These are phyloP conservation scores for Xiphias gladius DNA, from an alignment of 2,113 vertebrate genomes.

Conservation along the genomic window DNA sequence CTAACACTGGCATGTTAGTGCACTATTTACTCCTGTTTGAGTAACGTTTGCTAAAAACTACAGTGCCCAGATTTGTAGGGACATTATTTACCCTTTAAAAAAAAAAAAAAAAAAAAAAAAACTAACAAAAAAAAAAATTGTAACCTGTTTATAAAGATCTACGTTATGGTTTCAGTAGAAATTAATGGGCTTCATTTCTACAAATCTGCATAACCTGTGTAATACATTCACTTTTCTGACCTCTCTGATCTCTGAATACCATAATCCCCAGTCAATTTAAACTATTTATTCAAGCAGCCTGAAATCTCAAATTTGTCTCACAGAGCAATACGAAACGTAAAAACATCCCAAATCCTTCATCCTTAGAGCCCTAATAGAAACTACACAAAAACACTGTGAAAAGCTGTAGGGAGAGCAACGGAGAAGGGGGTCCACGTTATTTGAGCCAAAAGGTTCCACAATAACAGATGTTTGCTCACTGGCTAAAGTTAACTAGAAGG, in stretches of 20 bases:
- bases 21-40: too few relatives aligned
- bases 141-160: too few relatives aligned
- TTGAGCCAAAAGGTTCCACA: background rate
- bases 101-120: too few relatives aligned
- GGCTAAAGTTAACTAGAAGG: background rate
- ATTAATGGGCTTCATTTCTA: too few relatives aligned
- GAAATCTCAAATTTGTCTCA: background rate
- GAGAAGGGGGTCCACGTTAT: background rate
- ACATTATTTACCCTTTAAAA: too few relatives aligned
- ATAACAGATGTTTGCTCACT: background rate
- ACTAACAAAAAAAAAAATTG: too few relatives aligned
- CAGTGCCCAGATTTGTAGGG: too few relatives aligned
- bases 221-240: background rate
- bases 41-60: too few relatives aligned
- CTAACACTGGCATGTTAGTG: background rate
- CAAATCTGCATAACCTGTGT: too few relatives aligned
- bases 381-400: too few relatives aligned
- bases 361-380: background rate
- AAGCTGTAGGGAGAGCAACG: background rate
- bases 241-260: background rate
- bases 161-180: too few relatives aligned
- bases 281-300: background rate
- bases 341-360: background rate
- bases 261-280: too few relatives aligned
- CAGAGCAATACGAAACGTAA: background rate